phyloP scores from a whole-genome alignment of 1,140 invertebrate genomes.

The Mycetomoellerius zeteki region DNA sequence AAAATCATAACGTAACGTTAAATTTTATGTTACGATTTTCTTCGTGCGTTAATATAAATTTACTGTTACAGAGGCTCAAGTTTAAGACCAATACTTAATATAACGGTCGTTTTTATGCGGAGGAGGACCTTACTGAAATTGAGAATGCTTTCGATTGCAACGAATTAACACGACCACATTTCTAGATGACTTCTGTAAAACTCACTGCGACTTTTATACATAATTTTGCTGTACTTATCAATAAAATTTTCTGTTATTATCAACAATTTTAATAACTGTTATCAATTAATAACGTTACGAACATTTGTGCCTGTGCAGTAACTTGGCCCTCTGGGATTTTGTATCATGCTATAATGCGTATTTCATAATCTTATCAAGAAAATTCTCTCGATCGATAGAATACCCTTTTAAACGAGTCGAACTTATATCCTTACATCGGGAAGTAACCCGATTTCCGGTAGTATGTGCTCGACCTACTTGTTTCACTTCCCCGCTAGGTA shows the following conservation, averaged over 20 bases:
- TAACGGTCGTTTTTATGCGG: no score
- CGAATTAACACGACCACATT: background rate
- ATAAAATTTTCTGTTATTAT: background rate
- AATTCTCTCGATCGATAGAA: background rate
- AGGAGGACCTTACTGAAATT: background rate
- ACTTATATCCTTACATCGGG: constrained; percentile 41
- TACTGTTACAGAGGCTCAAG: no score
- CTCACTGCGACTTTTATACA: background rate
- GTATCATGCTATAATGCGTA: background rate
- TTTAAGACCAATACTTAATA: no score
- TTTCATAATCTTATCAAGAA: background rate
- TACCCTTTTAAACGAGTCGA: background rate
- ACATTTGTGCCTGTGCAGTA: background rate
- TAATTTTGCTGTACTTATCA: background rate
- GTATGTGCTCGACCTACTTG: constrained; percentile 41
- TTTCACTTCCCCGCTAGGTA: constrained; percentile 19
- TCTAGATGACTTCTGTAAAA: background rate
- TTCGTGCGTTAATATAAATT: no score
- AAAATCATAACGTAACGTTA: no score
- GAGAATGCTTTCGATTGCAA: background rate
- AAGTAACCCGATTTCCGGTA: constrained; percentile 53
- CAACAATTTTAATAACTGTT: background rate
- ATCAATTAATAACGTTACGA: background rate
- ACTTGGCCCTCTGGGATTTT: background rate
- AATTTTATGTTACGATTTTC: no score